Conservation (phyloP, 1,140 invertebrate genomes). For the Platyscapa corneri region DNA sequence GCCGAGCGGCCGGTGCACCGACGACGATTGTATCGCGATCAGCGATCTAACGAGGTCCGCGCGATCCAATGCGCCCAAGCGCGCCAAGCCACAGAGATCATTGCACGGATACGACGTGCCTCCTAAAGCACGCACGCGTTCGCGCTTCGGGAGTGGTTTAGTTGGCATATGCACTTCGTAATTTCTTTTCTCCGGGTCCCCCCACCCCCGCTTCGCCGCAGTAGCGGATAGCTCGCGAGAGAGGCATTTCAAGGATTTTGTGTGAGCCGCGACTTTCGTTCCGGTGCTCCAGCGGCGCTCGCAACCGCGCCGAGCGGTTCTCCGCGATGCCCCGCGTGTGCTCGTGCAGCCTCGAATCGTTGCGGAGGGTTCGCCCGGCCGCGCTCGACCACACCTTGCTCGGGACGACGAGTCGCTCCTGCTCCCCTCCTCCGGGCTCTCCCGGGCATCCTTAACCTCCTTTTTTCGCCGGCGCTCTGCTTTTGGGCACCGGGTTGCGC, state of each 20-base stretch:
- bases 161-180: neutral
- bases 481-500: neutral
- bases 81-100: conserved; percentile 22
- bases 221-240: conserved; percentile 24
- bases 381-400: conserved; percentile 20
- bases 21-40: conserved; percentile 28
- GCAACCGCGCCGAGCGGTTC: too few relatives aligned
- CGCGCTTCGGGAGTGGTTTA: conserved; percentile 42
- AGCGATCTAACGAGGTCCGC: conserved; percentile 44
- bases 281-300: conserved; percentile 25
- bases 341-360: neutral
- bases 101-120: conserved; percentile 44
- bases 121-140: conserved; percentile 37
- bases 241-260: conserved; percentile 52
- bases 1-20: conserved; percentile 1
- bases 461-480: neutral
- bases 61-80: conserved; percentile 15
- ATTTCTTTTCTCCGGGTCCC: conserved; percentile 28
- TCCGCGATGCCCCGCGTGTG: neutral
- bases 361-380: neutral
- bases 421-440: neutral
- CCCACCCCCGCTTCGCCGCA: neutral
- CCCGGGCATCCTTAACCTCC: neutral
- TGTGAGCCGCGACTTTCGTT: conserved; percentile 45
- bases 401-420: neutral